Evolutionary conservation across 2,888 invertebrate genomes (phyloP), one percentile per base, ranked within the genome.

Genomic region (Sturmia bella): DNA sequence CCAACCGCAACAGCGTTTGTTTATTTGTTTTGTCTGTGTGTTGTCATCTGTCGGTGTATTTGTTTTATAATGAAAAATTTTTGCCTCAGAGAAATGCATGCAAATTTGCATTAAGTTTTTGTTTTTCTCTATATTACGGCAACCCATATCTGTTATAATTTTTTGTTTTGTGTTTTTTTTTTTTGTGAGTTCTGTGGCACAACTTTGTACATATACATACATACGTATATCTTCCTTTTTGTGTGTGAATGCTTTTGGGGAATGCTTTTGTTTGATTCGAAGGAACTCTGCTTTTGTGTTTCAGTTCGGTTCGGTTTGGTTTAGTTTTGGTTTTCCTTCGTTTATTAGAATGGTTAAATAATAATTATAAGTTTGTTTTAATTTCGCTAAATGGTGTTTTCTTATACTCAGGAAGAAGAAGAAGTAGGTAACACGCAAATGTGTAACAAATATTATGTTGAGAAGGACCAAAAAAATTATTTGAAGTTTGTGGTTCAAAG

Each of bases 21-120:
- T 37, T 41, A 41, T 72, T 61, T 63, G 45, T 64, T 24, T 32
- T 54, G 39, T 52, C 15, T 32, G 45, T 73, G 3, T 52, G n/a
- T 61, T 15, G 37, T 11, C n/a, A n/a, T n/a, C 27, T 57, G 45
- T 24, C 15, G n/a, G 41, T 56, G 69, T 70, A 32, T 72, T 56
- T 68, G 59, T 54, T 24, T 61, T 70, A 78, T 75, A 82, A 82
- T 82, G 82, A 82, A 78, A 74, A 78, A 66, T 39, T 66, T 75
- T 75, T 78, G 78, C 74, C 82, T 82, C 32, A 66, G 82, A 78
- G 82, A 75, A 78, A 78, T 78, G 59, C 66, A 75, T 70, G 66
- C n/a, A 59, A 74, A 50, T 68, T 77, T 73, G 61, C 77, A 70
- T 69, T 76, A 59, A 52, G 50, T 45, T 52, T 66, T 79, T 79